Evolutionary conservation across 2,888 invertebrate species (phyloP).

Genomic region (Tetragonisca angustula): DNA sequence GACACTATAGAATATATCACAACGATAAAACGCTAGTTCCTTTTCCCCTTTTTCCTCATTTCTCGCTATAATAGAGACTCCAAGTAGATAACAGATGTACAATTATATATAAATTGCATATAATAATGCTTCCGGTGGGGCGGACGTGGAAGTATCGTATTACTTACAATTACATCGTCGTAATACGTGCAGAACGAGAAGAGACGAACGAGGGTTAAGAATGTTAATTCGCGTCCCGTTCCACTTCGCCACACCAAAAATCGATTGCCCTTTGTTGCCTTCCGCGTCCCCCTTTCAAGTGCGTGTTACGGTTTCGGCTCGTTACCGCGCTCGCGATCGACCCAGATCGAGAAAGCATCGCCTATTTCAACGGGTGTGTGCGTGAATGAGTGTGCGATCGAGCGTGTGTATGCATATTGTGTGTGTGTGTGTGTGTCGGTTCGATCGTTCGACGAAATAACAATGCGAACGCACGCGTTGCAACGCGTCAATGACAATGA

Average conservation of each 20-base stretch:
- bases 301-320: background rate
- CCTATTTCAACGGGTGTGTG: background rate
- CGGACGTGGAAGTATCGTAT: slow-evolving; percentile 73
- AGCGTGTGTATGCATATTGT: too few species aligned
- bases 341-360: background rate
- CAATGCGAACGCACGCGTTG: background rate
- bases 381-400: too few species aligned
- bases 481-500: slow-evolving; percentile 10
- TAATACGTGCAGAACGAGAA: slow-evolving; percentile 66
- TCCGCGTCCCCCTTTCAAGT: background rate
- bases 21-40: slow-evolving; percentile 74
- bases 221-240: slow-evolving; percentile 43
- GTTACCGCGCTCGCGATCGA: background rate
- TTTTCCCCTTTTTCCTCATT: slow-evolving; percentile 11
- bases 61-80: slow-evolving; percentile 66
- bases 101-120: slow-evolving; percentile 69
- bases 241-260: slow-evolving; percentile 14
- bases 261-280: slow-evolving; percentile 19
- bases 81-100: slow-evolving; percentile 73
- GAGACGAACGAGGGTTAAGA: slow-evolving; percentile 62
- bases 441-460: background rate
- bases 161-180: slow-evolving; percentile 44
- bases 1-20: slow-evolving; percentile 70
- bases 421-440: background rate
- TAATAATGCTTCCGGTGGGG: slow-evolving; percentile 70